Base-by-base conservation (phyloP, 2,888 invertebrate genomes). In the Gibbula magus region DNA sequence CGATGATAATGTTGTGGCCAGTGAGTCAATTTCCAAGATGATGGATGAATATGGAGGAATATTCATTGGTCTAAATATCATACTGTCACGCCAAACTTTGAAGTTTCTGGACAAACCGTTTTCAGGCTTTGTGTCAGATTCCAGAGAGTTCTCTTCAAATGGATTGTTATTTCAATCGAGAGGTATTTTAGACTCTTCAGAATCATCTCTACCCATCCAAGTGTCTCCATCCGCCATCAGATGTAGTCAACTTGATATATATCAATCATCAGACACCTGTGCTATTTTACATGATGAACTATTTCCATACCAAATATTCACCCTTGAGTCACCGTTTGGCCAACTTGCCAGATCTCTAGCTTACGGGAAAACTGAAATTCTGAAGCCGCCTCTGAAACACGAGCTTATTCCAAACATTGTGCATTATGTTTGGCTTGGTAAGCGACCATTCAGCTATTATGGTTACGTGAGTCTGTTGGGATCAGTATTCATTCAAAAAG, bases 341-440 rank as follows among this genome's bases (percentile, higher is more conserved):
- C 52, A 80, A 32, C 77, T 89, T 16, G 81, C 82, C 20, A 78
- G 90, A 25, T 79, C 80, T 75, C 66, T 89, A 35, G 86, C 84
- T 61, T 89, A 88, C 82, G 89, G 89, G 1, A 83, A 82, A 13
- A 81, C 83, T 18, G 79, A 85, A 22, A 77, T 82, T 16, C 66
- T 80, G 7, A 67, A 76, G n/a, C 85, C 88, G 2, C 54, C 53
- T 13, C 83, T 81, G 29, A 81, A 82, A 18, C 51, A 78, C 53
- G 81, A 80, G 0, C 85, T 89, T 45, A 87, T 90, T 20, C 91
- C 91, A 7, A 89, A 89, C 70, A 89, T 90, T 25, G 89, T 86
- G 18, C 91, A 91, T 78, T 90, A 90, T 84, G 86, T 90, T 8
- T 90, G 90, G 89, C 75, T 90, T 13, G 90, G 89, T 0, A 85